phyloP scores from a whole-genome alignment of 2,888 invertebrate genomes.

The Acleris holmiana region DNA sequence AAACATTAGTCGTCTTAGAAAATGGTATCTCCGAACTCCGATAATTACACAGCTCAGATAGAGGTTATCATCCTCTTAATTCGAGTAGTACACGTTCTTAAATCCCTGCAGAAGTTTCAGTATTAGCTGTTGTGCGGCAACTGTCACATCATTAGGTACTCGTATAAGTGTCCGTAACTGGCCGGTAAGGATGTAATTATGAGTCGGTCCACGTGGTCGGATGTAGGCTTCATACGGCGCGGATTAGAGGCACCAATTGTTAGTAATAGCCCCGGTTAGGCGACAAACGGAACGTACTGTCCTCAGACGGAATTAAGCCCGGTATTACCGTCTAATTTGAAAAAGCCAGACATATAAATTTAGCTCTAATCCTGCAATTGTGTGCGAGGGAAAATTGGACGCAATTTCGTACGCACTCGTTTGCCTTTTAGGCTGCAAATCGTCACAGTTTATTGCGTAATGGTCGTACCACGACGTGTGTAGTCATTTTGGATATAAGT shows the following conservation, averaged over 20 bases:
- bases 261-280: slow-evolving; percentile 54
- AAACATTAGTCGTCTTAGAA: slow-evolving; percentile 65
- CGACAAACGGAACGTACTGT: slow-evolving; percentile 63
- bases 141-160: slow-evolving; percentile 38
- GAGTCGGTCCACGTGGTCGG: slow-evolving; percentile 24
- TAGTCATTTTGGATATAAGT: slow-evolving; percentile 52
- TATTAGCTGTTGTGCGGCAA: slow-evolving; percentile 38
- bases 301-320: slow-evolving; percentile 69
- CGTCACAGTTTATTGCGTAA: slow-evolving; percentile 70
- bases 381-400: slow-evolving; percentile 75
- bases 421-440: slow-evolving; percentile 69
- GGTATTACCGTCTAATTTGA: slow-evolving; percentile 72
- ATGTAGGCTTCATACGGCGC: slow-evolving; percentile 29
- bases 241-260: slow-evolving; percentile 50
- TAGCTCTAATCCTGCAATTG: slow-evolving; percentile 76
- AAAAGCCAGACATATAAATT: slow-evolving; percentile 83
- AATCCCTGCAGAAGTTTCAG: slow-evolving; percentile 53
- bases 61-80: slow-evolving; percentile 81
- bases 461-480: slow-evolving; percentile 59
- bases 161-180: slow-evolving; percentile 21
- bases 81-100: slow-evolving; percentile 66
- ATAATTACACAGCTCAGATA: slow-evolving; percentile 79
- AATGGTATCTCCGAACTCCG: slow-evolving; percentile 77
- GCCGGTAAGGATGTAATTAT: slow-evolving; percentile 18
- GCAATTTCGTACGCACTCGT: slow-evolving; percentile 69